Conservation (phyloP, 1,140 invertebrate genomes). For the Musca vetustissima region DNA sequence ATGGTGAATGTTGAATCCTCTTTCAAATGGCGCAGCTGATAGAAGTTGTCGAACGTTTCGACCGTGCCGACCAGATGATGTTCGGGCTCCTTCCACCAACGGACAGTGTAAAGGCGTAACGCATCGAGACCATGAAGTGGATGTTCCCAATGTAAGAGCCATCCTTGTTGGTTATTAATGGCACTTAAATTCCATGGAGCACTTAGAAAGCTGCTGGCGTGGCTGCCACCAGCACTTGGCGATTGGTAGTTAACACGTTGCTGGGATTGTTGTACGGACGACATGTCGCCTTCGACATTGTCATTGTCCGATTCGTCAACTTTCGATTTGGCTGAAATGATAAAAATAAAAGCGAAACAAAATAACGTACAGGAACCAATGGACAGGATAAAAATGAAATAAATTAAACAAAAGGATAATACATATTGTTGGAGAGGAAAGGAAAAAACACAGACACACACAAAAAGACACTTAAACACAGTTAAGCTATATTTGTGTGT, state of each 20-base stretch:
- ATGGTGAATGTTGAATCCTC: constrained; percentile 69
- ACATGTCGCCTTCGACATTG: background rate
- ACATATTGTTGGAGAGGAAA: too few relatives aligned
- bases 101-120: constrained; percentile 63
- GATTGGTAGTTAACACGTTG: constrained; percentile 4
- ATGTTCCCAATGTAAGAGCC: constrained; percentile 72
- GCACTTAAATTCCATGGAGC: constrained; percentile 70
- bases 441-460: too few relatives aligned
- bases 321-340: constrained; percentile 13
- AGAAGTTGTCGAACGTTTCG: constrained; percentile 66
- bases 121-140: constrained; percentile 63
- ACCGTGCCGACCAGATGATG: constrained; percentile 62
- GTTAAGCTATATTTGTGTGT: too few relatives aligned
- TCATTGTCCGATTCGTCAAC: background rate
- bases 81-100: constrained; percentile 63
- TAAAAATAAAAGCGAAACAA: background rate
- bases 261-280: background rate
- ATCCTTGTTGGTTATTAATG: constrained; percentile 59
- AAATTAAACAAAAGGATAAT: too few relatives aligned
- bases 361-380: background rate
- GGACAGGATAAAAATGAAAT: too few relatives aligned
- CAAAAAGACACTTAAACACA: too few relatives aligned
- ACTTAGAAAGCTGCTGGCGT: constrained; percentile 24
- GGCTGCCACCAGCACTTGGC: background rate
- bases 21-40: constrained; percentile 64